Base-by-base conservation (phyloP, 2,797 vertebrate species). In the Chloroceryle inda region DNA sequence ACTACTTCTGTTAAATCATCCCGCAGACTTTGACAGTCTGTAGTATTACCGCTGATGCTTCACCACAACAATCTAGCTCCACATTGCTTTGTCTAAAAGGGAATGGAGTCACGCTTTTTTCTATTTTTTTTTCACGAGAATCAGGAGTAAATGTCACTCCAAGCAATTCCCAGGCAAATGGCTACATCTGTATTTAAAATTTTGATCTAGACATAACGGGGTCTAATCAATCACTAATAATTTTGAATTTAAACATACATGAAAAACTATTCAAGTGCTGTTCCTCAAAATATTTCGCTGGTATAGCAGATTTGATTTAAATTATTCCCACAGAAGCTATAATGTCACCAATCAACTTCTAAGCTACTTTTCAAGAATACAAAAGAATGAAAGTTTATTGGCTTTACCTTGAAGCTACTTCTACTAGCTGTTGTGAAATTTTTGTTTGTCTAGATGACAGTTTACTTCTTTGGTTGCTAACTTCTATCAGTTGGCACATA, bases 401-500 rank as follows among this genome's bases (percentile, higher is more conserved):
- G 10, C 22, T 69, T 91, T 72, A 11, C 27, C 59, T 59, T 82
- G 58, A 50, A 77, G 59, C 24, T 26, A 4, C 59, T 89, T 59
- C 66, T 40, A 40, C 1, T 19, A 78, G 73, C 47, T 85, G n/a
- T 11, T 90, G 63, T 33, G 37, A 24, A 92, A 94, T 79, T 95
- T 95, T 94, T 96, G 72, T 83, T 94, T 94, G 79, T 68, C 79
- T 81, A 9, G 21, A 24, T n/a, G 59, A 53, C 56, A 93, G 31
- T 92, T 82, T 91, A 38, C 78, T 79, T 1, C 75, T 91, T 67
- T 33, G 80, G 75, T 33, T 94, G 62, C 67, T 76, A 84, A 82
- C 68, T 81, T 90, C 44, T 73, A 91, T 94, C 91, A 66, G 37
- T 61, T 92, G 94, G 88, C 85, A 78, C 82, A 69, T 94, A 92